Conservation (phyloP, 1,140 invertebrate genomes). For the Heliothis subflexa region DNA sequence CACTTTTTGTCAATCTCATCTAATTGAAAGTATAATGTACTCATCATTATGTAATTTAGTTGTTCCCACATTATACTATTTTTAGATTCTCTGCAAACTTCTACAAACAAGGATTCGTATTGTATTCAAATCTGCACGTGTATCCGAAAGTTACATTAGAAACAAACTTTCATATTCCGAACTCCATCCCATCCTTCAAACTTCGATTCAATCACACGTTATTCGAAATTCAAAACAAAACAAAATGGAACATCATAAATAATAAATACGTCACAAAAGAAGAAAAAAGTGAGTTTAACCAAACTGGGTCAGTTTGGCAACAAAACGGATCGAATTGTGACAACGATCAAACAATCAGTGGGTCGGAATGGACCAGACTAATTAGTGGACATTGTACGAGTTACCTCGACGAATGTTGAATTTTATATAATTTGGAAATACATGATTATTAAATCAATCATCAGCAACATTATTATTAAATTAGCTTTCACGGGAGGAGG, state of each 20-base stretch:
- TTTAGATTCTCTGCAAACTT: no score
- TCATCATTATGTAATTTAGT: no score
- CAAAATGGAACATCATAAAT: constrained; percentile 18
- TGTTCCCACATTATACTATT: no score
- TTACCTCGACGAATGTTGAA: neutral
- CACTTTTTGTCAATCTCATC: no score
- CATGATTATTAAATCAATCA: no score
- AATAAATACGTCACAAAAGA: neutral
- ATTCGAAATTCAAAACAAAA: constrained; percentile 14
- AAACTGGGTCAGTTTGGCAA: constrained; percentile 23
- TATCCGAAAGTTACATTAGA: neutral
- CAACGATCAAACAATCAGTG: constrained; percentile 52
- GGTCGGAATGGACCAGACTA: neutral
- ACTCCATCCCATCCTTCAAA: neutral
- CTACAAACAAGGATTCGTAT: no score
- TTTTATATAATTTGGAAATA: neutral
- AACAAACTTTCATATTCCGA: neutral
- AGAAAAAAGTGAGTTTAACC: neutral
- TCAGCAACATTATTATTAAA: no score
- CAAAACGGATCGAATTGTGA: neutral
- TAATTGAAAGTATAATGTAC: no score
- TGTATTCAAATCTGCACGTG: no score
- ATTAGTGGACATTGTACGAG: constrained; percentile 25
- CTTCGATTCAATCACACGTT: neutral
- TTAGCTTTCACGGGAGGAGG: no score